Evolutionary conservation across 1,140 invertebrate genomes (phyloP).

Genomic region (Formica selysi): DNA sequence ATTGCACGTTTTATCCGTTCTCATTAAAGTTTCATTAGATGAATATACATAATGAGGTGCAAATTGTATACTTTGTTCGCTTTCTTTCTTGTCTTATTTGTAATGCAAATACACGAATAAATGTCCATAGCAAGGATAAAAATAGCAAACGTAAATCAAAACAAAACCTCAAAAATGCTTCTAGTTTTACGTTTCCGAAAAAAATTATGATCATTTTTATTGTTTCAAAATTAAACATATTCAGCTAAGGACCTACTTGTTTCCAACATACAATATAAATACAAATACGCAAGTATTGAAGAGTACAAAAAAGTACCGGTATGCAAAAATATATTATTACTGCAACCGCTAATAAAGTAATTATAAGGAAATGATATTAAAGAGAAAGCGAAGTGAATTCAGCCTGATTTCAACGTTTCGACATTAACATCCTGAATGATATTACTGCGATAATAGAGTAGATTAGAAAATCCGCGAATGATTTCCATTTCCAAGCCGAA

Average conservation of each 20-base stretch:
- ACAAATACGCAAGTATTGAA: background rate
- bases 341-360: constrained; percentile 14
- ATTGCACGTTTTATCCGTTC: background rate
- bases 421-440: background rate
- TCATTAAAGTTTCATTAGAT: constrained; percentile 36
- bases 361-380: background rate
- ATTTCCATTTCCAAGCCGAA: background rate
- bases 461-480: background rate
- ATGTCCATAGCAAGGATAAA: background rate
- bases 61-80: background rate
- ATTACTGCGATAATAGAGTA: background rate
- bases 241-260: background rate
- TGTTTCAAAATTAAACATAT: background rate
- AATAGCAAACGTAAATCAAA: background rate
- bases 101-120: constrained; percentile 7
- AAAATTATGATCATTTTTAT: background rate
- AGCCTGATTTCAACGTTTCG: constrained; percentile 16
- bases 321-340: background rate
- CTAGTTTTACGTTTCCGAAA: background rate
- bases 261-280: background rate
- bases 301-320: background rate
- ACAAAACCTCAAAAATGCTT: background rate
- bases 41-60: constrained; percentile 1
- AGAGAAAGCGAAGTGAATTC: background rate
- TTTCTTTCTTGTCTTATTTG: constrained; percentile 9